phyloP scores from a whole-genome alignment of 1,140 invertebrate species.

The Ips typographus region DNA sequence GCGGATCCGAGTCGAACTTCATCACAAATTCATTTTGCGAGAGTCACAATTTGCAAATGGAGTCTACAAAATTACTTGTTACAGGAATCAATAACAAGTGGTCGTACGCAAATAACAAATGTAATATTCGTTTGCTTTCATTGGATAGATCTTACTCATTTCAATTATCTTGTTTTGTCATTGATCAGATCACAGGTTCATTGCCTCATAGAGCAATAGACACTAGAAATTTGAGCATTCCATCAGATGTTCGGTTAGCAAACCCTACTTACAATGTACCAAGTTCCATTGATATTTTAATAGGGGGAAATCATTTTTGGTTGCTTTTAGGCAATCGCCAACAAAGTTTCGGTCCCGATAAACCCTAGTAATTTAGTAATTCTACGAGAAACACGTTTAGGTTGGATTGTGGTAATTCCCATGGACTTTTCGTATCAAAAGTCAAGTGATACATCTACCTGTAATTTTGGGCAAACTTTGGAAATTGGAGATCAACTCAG shows the following conservation, averaged over 20 bases:
- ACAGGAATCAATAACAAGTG: constrained; percentile 2
- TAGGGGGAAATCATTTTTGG: no score
- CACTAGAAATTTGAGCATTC: no score
- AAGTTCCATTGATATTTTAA: not conserved
- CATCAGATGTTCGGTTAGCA: no score
- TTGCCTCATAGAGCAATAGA: no score
- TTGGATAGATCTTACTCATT: not conserved
- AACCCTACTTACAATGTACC: not conserved
- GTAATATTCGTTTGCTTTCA: constrained; percentile 3
- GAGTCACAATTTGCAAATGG: not conserved
- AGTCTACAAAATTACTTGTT: not conserved
- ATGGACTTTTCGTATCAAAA: not conserved
- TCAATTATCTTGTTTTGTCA: constrained; percentile 1
- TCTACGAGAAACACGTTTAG: not conserved
- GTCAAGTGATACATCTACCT: no score
- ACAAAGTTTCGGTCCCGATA: not conserved
- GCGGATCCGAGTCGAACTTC: no score
- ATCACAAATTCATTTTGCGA: no score
- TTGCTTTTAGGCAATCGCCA: not conserved
- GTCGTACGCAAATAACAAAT: constrained; percentile 2
- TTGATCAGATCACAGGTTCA: not conserved
- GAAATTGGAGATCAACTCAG: no score
- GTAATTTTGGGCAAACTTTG: no score
- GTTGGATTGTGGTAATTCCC: not conserved
- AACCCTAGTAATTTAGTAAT: no score